These are phyloP conservation scores for Rhadina sibilatrix DNA, from an alignment of 2,113 vertebrate species.

Conservation along the genomic window DNA sequence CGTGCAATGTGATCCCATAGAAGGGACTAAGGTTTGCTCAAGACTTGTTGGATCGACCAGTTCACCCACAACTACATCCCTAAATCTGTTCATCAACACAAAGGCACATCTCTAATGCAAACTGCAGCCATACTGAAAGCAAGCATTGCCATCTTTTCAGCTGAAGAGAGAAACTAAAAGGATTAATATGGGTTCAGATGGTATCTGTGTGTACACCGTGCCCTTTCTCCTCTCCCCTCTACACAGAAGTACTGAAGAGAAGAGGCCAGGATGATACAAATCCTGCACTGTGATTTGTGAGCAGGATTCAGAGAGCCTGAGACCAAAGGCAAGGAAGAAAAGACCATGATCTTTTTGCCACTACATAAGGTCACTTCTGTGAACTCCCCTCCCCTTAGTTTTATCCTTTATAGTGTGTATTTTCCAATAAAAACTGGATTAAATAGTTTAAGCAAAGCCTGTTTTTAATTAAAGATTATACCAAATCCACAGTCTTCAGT, in stretches of 20 bases:
- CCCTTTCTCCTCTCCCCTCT: background rate
- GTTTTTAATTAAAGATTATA: background rate
- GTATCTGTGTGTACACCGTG: background rate
- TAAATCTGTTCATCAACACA: background rate
- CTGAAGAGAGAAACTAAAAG: background rate
- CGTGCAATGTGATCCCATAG: accelerated
- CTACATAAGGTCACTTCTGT: background rate
- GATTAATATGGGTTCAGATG: background rate
- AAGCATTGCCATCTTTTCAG: background rate
- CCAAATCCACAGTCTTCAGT: background rate
- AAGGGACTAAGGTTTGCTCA: background rate
- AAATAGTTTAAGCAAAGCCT: background rate
- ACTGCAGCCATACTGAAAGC: background rate
- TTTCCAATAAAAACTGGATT: background rate
- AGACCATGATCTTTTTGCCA: background rate
- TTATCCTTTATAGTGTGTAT: background rate
- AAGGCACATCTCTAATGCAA: background rate
- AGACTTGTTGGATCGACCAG: background rate
- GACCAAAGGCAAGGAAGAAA: background rate
- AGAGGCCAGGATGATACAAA: background rate
- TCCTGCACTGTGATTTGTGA: accelerated
- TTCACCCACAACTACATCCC: background rate
- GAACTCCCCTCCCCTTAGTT: background rate
- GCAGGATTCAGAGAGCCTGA: background rate
- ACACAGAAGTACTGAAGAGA: background rate